phyloP scores from a whole-genome alignment of 2,888 invertebrate genomes.

The Acleris laterana region DNA sequence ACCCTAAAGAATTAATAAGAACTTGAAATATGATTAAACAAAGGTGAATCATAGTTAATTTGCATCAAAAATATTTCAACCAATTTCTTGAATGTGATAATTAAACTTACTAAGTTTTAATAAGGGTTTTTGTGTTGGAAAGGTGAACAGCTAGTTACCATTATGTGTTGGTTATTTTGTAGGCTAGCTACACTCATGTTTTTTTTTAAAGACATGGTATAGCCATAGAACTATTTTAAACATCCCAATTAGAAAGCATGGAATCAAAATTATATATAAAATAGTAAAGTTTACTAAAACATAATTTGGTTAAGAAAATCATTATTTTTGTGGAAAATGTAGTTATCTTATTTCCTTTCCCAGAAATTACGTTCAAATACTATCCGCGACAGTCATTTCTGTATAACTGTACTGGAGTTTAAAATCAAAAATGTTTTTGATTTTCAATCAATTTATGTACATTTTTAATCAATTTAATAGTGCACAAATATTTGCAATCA shows the following conservation, averaged over 20 bases:
- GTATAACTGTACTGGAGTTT: too few relatives aligned
- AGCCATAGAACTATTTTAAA: not conserved
- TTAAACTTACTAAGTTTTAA: too few relatives aligned
- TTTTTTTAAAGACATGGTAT: constrained; percentile 14
- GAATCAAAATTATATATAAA: not conserved
- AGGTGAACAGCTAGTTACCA: not conserved
- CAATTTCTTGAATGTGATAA: too few relatives aligned
- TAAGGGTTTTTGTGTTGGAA: not conserved
- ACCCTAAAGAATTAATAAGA: constrained; percentile 9
- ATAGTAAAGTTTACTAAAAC: too few relatives aligned
- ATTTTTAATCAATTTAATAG: not conserved
- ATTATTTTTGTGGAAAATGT: too few relatives aligned
- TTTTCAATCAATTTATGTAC: not conserved
- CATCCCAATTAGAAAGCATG: constrained; percentile 26
- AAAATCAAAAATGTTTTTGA: too few relatives aligned
- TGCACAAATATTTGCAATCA: not conserved
- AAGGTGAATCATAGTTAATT: not conserved
- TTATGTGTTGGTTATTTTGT: not conserved
- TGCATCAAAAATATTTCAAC: not conserved
- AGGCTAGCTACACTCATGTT: not conserved
- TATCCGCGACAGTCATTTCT: too few relatives aligned
- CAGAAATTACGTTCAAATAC: too few relatives aligned
- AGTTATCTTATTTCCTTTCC: too few relatives aligned
- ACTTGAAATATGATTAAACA: not conserved
- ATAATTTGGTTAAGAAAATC: too few relatives aligned